Evolutionary conservation across 2,888 invertebrate genomes (phyloP).

Genomic region (Troilus luridus): DNA sequence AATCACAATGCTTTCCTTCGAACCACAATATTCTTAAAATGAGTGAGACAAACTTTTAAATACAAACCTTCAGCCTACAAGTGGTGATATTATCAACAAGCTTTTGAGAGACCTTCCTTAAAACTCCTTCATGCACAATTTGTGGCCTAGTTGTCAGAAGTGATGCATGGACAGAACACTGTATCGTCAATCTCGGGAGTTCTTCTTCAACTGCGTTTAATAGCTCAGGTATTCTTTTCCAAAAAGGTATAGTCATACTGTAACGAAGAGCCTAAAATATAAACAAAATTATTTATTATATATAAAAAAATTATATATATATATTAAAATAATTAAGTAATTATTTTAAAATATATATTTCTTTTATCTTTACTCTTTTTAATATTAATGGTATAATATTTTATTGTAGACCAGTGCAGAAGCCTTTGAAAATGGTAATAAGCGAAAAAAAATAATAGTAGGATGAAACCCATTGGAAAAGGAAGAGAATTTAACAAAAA

Average conservation of each 20-base stretch:
- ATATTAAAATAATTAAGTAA: too few species aligned
- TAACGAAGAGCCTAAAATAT: conserved; percentile 59
- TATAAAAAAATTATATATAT: too few species aligned
- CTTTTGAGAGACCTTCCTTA: conserved; percentile 59
- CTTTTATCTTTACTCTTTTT: too few species aligned
- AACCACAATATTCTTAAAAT: too few species aligned
- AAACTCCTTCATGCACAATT: conserved; percentile 51
- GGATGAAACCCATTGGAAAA: too few species aligned
- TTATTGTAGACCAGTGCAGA: too few species aligned
- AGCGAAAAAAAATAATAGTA: too few species aligned
- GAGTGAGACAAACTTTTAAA: neutral
- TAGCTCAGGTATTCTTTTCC: conserved; percentile 56
- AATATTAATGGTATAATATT: too few species aligned
- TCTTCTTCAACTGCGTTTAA: conserved; percentile 58
- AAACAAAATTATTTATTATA: neutral
- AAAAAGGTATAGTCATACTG: conserved; percentile 58
- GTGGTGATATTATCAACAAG: conserved; percentile 57
- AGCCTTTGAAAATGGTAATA: too few species aligned
- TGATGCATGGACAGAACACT: conserved; percentile 56
- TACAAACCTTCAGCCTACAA: conserved; percentile 61
- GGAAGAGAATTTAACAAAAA: too few species aligned
- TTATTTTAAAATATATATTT: too few species aligned
- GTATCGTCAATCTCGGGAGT: conserved; percentile 59
- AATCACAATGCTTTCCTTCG: too few species aligned
- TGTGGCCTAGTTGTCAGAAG: conserved; percentile 58